Evolutionary conservation across 2,113 vertebrate genomes (phyloP), one percentile per base, ranked within the genome.

Genomic region (Dryoscopus gambensis): DNA sequence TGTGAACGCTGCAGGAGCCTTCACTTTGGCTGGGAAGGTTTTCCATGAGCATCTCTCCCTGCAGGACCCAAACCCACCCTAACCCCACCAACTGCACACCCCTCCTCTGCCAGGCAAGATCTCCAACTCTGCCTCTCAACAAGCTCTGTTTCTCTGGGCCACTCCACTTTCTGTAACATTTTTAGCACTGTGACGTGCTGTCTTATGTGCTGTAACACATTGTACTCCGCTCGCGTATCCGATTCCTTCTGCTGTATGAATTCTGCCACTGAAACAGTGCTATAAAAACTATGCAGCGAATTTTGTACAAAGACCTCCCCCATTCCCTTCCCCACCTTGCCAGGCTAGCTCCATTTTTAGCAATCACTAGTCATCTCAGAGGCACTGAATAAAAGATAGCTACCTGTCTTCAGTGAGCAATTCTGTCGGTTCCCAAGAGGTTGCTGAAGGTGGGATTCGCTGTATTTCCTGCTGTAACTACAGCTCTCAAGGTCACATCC

Each of bases 111-210:
- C 91, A 88, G 77, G 59, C 88, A 73, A 46, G 13, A 30, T 53
- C 75, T 49, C 50, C 4, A 4, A 50, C 55, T 74, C 83, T 79
- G 76, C 88, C 69, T 77, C 77, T 50, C 88, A 84, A 77, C 76
- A 55, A 70, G 90, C 64, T 71, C 68, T 0, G 3, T 52, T 88
- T 30, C 64, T 81, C 69, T 31, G 12, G 69, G 69, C 90, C 86
- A 95, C 92, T 94, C 60, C 28, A 24, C 76, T 79, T 89, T 63
- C 92, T 78, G 46, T 3, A 53, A 19, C 80, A 81, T 89, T 97
- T 96, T 96, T 92, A 94, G 90, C 56, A 31, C n/a, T 19, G 65
- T 93, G 93, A 94, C 69, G 27, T 62, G 74, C 87, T 50, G 70
- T 71, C 90, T 85, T 62, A 35, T 52, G 92, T 77, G 90, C 93